Evolutionary conservation across 2,888 invertebrate species (phyloP).

Genomic region (Microplitis manilae): DNA sequence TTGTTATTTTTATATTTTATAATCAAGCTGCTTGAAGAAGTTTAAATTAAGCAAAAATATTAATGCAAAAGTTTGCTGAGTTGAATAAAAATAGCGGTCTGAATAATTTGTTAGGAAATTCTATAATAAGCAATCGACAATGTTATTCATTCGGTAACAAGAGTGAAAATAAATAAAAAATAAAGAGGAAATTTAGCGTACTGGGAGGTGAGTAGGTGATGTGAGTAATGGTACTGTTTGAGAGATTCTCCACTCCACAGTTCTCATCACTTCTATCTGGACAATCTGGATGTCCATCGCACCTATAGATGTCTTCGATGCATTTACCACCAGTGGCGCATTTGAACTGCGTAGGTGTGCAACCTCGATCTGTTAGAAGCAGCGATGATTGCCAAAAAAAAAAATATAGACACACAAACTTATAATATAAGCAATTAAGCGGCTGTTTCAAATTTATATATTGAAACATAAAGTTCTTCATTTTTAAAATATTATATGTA

Average conservation of each 20-base stretch:
- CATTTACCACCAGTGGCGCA: conserved; percentile 74
- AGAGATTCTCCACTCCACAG: conserved; percentile 58
- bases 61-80: not conserved
- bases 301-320: conserved; percentile 72
- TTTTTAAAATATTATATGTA: not conserved
- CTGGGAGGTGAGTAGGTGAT: conserved; percentile 61
- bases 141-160: conserved; percentile 22
- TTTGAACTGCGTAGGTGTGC: conserved; percentile 73
- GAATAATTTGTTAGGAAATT: conserved; percentile 4
- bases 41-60: not conserved
- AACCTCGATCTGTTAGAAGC: conserved; percentile 68
- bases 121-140: conserved; percentile 26
- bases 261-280: conserved; percentile 74
- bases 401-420: conserved; percentile 20
- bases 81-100: not conserved
- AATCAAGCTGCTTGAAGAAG: not conserved
- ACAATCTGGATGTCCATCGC: conserved; percentile 76
- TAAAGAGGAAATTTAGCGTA: conserved; percentile 57
- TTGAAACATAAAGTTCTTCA: not conserved
- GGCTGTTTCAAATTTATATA: not conserved
- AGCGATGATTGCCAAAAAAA: conserved; percentile 38
- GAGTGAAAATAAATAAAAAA: conserved; percentile 18
- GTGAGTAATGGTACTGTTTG: conserved; percentile 63
- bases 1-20: not conserved
- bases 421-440: conserved; percentile 10